These are phyloP conservation scores for Apodemia hepburni DNA, from an alignment of 2,888 invertebrate genomes.

Conservation along the genomic window DNA sequence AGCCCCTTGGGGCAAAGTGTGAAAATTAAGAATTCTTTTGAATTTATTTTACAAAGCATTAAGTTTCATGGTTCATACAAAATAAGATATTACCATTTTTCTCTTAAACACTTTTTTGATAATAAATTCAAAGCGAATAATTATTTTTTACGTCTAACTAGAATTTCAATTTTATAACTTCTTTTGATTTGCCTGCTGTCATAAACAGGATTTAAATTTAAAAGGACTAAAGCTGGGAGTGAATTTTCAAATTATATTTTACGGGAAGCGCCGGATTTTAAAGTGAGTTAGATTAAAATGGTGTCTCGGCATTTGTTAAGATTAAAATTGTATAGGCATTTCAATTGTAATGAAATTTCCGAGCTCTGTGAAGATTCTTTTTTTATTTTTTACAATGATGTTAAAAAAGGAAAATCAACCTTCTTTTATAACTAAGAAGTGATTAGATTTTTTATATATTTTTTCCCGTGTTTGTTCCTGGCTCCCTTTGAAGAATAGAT, in stretches of 20 bases:
- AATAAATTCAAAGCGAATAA: neutral
- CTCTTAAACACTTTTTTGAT: neutral
- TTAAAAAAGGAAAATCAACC: no score
- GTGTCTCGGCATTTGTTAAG: neutral
- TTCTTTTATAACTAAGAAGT: no score
- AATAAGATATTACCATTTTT: neutral
- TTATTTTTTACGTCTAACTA: neutral
- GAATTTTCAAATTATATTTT: slow-evolving; percentile 13
- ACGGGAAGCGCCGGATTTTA: neutral
- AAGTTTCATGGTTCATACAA: neutral
- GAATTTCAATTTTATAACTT: slow-evolving; percentile 1
- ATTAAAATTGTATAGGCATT: slow-evolving; percentile 2
- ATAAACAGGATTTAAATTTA: slow-evolving; percentile 7
- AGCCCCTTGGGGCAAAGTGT: slow-evolving; percentile 1
- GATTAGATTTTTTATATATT: no score
- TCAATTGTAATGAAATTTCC: slow-evolving; percentile 6
- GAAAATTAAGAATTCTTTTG: neutral
- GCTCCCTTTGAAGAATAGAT: no score
- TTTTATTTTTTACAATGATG: neutral
- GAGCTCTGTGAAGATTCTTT: neutral
- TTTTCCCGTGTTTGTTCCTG: no score
- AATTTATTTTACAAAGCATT: neutral
- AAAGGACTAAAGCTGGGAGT: neutral
- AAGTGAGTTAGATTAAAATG: slow-evolving; percentile 1
- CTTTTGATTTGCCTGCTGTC: neutral